phyloP scores from a whole-genome alignment of 2,888 invertebrate species.

The Tridacna gigas region DNA sequence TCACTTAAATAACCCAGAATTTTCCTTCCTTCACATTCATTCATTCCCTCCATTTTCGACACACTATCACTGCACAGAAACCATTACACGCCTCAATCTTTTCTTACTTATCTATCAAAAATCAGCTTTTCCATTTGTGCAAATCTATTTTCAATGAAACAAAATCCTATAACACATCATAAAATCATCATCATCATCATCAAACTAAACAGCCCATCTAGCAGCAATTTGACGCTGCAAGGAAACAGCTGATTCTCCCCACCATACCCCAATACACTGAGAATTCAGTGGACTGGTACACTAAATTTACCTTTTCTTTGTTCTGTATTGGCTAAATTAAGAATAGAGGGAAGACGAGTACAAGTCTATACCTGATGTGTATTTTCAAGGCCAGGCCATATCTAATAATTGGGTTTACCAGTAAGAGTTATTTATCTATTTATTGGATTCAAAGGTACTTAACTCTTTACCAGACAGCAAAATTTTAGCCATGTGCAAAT shows the following conservation, averaged over 20 bases:
- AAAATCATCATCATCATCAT: background rate
- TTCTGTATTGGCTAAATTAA: conserved; percentile 24
- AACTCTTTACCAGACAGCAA: no score
- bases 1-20: background rate
- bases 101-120: background rate
- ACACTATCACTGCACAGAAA: background rate
- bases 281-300: conserved; percentile 9
- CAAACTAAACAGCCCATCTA: background rate
- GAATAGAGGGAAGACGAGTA: conserved; percentile 23
- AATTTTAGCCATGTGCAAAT: no score
- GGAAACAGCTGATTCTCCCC: conserved; percentile 35
- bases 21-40: conserved; percentile 12
- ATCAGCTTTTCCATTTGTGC: background rate
- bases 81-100: background rate
- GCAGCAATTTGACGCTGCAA: background rate
- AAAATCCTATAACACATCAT: background rate
- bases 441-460: conserved; percentile 14
- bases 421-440: background rate
- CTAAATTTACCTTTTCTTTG: conserved; percentile 22
- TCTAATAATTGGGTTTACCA: conserved; percentile 8
- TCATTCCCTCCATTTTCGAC: conserved; percentile 26
- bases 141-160: background rate
- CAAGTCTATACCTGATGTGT: conserved; percentile 32
- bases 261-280: conserved; percentile 6
- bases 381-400: conserved; percentile 13